Conservation (phyloP, 2,113 vertebrate species). For the Geococcyx californianus region DNA sequence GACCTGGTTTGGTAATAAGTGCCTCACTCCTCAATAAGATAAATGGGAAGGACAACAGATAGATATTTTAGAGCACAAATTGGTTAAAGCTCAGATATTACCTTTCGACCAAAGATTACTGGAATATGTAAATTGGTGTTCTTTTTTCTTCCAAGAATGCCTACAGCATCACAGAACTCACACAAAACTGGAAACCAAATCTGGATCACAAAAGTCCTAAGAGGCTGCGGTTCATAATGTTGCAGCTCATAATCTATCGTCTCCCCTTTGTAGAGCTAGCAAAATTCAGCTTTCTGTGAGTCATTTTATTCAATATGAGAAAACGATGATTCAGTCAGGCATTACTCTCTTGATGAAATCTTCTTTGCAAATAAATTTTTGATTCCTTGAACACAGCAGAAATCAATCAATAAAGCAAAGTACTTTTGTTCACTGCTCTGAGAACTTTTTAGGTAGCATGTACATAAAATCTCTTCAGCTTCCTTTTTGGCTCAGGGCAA, state of each 20-base stretch:
- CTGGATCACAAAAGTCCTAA: neutral
- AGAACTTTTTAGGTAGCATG: neutral
- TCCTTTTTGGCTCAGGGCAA: neutral
- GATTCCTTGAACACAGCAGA: neutral
- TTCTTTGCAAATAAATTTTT: neutral
- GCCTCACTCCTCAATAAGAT: neutral
- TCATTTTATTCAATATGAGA: neutral
- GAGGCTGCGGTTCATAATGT: neutral
- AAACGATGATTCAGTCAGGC: neutral
- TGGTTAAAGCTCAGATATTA: neutral
- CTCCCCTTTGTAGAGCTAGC: neutral
- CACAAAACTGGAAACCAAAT: neutral
- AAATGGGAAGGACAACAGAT: neutral
- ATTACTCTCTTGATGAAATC: neutral
- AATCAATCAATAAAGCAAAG: neutral
- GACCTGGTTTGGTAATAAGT: neutral
- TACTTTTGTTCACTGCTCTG: neutral
- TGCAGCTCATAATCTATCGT: neutral
- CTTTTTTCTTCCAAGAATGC: neutral
- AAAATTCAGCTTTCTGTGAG: neutral
- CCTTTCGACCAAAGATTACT: neutral
- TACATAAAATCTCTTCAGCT: neutral
- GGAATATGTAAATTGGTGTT: neutral
- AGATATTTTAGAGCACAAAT: neutral
- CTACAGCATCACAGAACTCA: neutral